Evolutionary conservation across 2,113 vertebrate genomes (phyloP).

Genomic region (Oreochromis spilurus): DNA sequence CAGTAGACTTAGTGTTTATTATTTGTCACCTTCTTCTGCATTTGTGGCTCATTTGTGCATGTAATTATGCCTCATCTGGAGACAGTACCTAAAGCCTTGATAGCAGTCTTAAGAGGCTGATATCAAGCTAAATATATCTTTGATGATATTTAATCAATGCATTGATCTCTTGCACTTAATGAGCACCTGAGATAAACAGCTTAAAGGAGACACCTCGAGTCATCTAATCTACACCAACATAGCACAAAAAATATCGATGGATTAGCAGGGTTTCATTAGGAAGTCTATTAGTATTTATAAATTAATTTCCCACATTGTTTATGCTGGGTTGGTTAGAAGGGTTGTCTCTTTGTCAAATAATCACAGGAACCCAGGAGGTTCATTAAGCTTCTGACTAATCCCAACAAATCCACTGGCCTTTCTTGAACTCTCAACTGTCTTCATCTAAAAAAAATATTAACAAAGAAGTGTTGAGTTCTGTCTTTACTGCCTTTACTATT

Average conservation of each 20-base stretch:
- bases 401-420: constrained; percentile 13
- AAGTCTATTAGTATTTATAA: constrained; percentile 53
- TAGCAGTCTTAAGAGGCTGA: background rate
- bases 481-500: background rate
- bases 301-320: constrained; percentile 59
- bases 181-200: constrained; percentile 29
- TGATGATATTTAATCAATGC: constrained; percentile 31
- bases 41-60: background rate
- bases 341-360: constrained; percentile 31
- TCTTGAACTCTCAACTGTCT: background rate
- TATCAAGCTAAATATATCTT: constrained; percentile 1
- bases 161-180: constrained; percentile 25
- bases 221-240: background rate
- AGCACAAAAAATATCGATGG: constrained; percentile 19
- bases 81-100: background rate
- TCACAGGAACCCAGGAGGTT: constrained; percentile 26
- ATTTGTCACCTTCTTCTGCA: constrained; percentile 4
- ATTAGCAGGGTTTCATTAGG: constrained; percentile 34
- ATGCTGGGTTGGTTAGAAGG: constrained; percentile 17
- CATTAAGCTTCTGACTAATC: constrained; percentile 46
- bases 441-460: background rate
- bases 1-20: background rate
- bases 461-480: background rate
- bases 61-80: constrained; percentile 17
- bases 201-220: background rate